A percentile compares a stretch with the other conserved stretches of the same genome.
Conservation (phyloP, 2,113 vertebrate genomes). For the Odobenus rosmarus region DNA sequence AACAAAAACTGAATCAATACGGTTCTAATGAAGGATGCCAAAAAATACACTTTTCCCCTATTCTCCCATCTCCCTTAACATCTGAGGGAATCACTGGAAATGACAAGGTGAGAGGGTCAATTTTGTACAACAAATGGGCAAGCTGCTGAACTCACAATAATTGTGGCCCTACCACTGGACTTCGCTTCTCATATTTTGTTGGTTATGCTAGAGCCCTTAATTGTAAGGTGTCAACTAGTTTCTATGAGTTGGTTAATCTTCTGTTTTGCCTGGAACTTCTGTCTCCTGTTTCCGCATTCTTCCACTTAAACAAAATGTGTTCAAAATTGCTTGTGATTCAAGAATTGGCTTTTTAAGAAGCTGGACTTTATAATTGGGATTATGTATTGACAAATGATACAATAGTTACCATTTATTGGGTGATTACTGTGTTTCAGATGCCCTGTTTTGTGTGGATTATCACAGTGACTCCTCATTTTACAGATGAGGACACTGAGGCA, state of each 20-base stretch:
- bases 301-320: neutral
- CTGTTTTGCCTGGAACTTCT: neutral
- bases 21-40: neutral
- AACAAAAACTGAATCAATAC: neutral
- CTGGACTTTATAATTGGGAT: neutral
- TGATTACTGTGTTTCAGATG: neutral
- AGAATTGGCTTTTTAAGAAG: neutral
- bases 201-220: neutral
- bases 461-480: neutral
- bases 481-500: neutral
- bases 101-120: neutral
- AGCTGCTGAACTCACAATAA: neutral
- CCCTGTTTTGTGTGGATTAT: neutral
- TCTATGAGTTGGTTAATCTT: neutral
- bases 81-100: neutral
- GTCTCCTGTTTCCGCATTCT: neutral
- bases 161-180: neutral
- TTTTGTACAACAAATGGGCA: neutral
- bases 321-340: neutral
- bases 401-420: neutral
- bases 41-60: neutral
- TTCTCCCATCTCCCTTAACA: neutral
- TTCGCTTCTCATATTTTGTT: neutral
- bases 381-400: neutral
- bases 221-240: neutral